Base-by-base conservation (phyloP, 2,113 vertebrate species). In the Grammomys surdaster region DNA sequence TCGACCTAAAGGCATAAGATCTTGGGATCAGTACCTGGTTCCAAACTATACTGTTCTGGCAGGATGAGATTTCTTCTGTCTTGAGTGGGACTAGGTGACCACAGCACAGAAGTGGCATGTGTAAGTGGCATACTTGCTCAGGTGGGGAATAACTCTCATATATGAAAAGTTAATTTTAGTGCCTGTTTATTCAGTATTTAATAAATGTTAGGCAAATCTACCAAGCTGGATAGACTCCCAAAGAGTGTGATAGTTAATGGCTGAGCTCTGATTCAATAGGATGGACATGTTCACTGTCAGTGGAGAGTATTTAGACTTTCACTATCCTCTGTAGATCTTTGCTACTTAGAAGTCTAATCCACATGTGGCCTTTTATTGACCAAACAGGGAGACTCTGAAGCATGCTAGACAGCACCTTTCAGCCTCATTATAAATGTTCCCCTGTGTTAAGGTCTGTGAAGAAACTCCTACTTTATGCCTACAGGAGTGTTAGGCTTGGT, bases 101-200 rank as follows among this genome's bases (percentile, higher is more conserved):
- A 60, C 7, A 5, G 28, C 56, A 36, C 12, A 70, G 85, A 56
- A 84, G 26, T 70, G 76, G 81, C 26, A 85, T 19, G n/a, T 69
- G 67, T 36, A 69, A 69, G 67, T 69, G 31, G 31, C 67, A 36
- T 13, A 69, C 67, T 69, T 98, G 99, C 98, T 98, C 92, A 99
- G 97, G 98, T 99, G 99, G 40, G 99, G 97, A 95, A 99, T 99
- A 97, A 99, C 95, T 99, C 99, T 97, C 99, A 98, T 9, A 28
- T 16, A 70, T 43, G 73, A 94, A 95, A 95, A 95, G 87, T 3
- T 11, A 24, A 82, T 36, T 51, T 93, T 26, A 76, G 36, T 88
- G 82, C 20, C 24, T 43, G 46, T 19, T 14, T 77, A 80, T 7
- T 7, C 0, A 28, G 9, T 20, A 17, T 81, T 91, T 69, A 20